Percentiles rank a stretch among this genome's conserved stretches.
These are phyloP conservation scores for Napeogenes inachia DNA, from an alignment of 2,888 invertebrate species.

Conservation along the genomic window DNA sequence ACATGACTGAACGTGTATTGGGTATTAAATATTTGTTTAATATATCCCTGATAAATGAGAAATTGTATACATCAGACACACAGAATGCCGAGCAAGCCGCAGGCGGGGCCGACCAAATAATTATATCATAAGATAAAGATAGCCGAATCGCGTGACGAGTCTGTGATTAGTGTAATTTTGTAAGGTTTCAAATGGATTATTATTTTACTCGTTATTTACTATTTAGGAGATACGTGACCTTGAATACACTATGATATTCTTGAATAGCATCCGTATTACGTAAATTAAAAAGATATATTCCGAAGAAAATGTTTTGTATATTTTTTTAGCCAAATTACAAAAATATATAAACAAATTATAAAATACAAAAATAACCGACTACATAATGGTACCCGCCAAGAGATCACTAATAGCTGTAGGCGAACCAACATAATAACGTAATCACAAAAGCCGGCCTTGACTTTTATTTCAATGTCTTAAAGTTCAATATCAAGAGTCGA, in stretches of 20 bases:
- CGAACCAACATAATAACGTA: conserved; percentile 24
- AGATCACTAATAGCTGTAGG: conserved; percentile 37
- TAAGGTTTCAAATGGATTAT: conserved; percentile 46
- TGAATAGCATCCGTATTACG: background rate
- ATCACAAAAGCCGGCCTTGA: conserved; percentile 14
- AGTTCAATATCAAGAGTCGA: conserved; percentile 30
- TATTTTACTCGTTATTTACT: conserved; percentile 38
- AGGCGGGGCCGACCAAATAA: conserved; percentile 51
- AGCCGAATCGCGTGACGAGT: conserved; percentile 71
- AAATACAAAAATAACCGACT: conserved; percentile 25
- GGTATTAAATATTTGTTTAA: background rate
- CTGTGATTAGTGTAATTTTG: conserved; percentile 66
- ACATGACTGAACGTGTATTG: background rate
- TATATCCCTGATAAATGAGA: conserved; percentile 23
- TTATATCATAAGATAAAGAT: conserved; percentile 64
- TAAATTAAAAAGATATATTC: conserved; percentile 10
- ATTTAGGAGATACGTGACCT: conserved; percentile 25
- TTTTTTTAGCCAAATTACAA: background rate
- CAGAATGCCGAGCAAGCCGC: conserved; percentile 60
- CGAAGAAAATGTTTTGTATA: conserved; percentile 6
- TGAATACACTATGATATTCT: conserved; percentile 6
- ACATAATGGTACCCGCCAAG: conserved; percentile 26
- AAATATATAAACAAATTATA: conserved; percentile 5
- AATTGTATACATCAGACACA: conserved; percentile 28
- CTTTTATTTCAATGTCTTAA: conserved; percentile 21